Conservation (phyloP, 2,797 vertebrate species). For the Hafferia zeledoni region DNA sequence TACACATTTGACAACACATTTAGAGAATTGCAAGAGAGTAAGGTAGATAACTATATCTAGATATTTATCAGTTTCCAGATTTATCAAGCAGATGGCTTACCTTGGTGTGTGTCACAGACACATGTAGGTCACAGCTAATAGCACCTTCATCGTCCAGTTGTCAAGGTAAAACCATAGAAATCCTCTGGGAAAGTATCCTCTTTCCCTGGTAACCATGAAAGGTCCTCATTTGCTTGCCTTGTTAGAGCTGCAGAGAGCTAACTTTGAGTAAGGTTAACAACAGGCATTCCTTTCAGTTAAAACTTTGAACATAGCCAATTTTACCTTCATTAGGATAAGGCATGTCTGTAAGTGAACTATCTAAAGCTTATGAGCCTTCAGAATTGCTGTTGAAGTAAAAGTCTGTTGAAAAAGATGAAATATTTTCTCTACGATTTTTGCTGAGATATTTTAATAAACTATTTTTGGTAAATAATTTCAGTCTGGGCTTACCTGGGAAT, state of each 20-base stretch:
- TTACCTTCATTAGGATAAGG: background rate
- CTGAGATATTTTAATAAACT: background rate
- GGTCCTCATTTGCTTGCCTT: background rate
- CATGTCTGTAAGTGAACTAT: background rate
- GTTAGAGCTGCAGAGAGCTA: background rate
- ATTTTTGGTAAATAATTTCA: background rate
- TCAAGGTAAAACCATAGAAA: background rate
- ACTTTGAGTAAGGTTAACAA: background rate
- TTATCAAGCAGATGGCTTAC: background rate
- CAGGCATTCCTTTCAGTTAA: background rate
- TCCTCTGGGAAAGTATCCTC: background rate
- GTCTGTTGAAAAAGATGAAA: background rate
- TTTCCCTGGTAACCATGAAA: background rate
- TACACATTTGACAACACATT: background rate
- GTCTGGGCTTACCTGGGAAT: background rate
- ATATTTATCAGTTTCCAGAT: background rate
- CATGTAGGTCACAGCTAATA: background rate
- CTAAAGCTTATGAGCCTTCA: background rate
- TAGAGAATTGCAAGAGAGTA: background rate
- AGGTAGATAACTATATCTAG: background rate
- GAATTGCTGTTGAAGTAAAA: background rate
- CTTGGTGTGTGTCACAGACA: background rate
- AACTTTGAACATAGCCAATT: background rate
- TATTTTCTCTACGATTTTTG: background rate
- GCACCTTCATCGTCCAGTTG: background rate